phyloP scores from a whole-genome alignment of 2,113 vertebrate genomes.

The Hippocampus guttulatus region DNA sequence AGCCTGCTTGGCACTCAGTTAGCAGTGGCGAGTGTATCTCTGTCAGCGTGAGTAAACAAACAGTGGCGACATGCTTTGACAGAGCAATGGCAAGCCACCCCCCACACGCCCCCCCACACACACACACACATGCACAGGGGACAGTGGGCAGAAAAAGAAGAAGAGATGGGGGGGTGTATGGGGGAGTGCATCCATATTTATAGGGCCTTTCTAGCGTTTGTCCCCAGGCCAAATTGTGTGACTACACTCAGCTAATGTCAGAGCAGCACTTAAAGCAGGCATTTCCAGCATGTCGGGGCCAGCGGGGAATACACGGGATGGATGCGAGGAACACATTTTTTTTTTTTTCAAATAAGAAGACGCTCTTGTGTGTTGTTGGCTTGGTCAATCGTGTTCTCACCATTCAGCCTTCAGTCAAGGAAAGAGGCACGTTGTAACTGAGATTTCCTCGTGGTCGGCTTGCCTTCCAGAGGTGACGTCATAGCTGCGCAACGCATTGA shows the following conservation, averaged over 20 bases:
- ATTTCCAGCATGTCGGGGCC: constrained; percentile 62
- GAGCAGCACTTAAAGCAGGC: constrained; percentile 71
- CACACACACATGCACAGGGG: constrained; percentile 42
- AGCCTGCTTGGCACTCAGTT: constrained; percentile 58
- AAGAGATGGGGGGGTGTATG: neutral
- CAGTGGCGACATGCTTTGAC: constrained; percentile 62
- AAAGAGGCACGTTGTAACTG: neutral
- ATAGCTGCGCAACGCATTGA: neutral
- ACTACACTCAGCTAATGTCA: constrained; percentile 70
- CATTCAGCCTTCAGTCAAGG: neutral
- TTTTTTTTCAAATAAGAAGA: constrained; percentile 17
- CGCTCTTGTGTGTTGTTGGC: constrained; percentile 3
- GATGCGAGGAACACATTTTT: constrained; percentile 30
- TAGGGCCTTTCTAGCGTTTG: constrained; percentile 63
- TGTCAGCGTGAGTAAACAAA: constrained; percentile 72
- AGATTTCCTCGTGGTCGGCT: neutral
- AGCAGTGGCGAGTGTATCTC: constrained; percentile 52
- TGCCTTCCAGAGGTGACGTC: neutral
- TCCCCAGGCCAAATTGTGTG: constrained; percentile 71
- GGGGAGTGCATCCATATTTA: constrained; percentile 70
- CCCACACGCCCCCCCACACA: constrained; percentile 31
- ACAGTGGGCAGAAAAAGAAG: constrained; percentile 29
- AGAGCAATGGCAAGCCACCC: constrained; percentile 31
- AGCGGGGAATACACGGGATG: constrained; percentile 54
- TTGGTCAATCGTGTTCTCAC: constrained; percentile 5